phyloP scores from a whole-genome alignment of 2,113 vertebrate genomes.

The Dipodomys stephensi region DNA sequence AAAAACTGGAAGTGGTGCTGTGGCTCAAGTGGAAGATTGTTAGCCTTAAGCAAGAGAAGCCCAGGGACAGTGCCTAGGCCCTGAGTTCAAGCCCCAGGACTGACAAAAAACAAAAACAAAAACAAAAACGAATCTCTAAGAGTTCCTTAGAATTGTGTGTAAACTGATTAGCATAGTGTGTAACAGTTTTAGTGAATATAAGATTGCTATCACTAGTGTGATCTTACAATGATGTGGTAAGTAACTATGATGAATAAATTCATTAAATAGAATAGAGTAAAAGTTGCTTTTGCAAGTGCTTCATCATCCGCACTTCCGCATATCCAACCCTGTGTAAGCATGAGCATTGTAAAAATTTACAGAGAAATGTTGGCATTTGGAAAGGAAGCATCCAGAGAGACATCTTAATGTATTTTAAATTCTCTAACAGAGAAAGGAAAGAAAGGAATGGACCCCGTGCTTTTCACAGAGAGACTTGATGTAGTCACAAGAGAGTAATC shows the following conservation, averaged over 20 bases:
- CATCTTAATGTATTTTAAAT: neutral
- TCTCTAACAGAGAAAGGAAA: neutral
- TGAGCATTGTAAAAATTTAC: neutral
- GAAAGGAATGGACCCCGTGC: neutral
- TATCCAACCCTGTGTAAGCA: neutral
- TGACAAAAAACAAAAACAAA: too few relatives aligned
- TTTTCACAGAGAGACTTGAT: neutral
- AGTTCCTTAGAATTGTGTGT: neutral
- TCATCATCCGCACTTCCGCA: neutral
- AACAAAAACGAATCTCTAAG: neutral
- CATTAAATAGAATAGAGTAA: neutral
- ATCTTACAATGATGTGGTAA: neutral
- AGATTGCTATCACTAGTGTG: neutral
- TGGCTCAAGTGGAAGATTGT: too few relatives aligned
- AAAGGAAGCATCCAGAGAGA: neutral
- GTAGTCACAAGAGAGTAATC: neutral
- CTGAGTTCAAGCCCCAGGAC: too few relatives aligned
- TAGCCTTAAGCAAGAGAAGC: too few relatives aligned
- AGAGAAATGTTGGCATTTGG: neutral
- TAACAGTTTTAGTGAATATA: neutral
- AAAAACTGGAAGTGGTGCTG: too few relatives aligned
- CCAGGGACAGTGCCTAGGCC: too few relatives aligned
- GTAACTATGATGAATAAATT: neutral
- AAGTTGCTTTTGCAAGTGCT: conserved; percentile 5
- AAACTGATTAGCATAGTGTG: neutral